Conservation (phyloP, 35 echinoderm and acorn worm genomes). For the Diadema setosum region DNA sequence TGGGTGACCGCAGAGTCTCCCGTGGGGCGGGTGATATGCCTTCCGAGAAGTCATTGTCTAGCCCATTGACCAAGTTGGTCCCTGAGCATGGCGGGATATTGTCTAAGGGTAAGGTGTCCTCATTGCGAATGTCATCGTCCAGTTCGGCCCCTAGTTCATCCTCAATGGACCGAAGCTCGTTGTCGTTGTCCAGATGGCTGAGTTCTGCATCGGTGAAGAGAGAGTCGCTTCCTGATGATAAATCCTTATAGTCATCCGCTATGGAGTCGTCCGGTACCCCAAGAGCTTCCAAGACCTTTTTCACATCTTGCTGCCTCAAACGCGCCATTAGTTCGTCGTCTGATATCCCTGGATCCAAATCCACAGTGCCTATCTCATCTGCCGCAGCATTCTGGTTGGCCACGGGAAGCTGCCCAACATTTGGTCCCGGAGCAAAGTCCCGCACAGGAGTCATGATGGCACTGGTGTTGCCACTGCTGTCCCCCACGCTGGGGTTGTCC, state of each 20-base stretch:
- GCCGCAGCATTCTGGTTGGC: not conserved
- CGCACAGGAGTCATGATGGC: not conserved
- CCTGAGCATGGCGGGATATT: not conserved
- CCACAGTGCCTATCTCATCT: not conserved
- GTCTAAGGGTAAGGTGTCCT: not conserved
- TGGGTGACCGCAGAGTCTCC: not conserved
- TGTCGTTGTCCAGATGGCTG: conserved; percentile 10
- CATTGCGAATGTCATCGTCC: no score
- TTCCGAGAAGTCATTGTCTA: not conserved
- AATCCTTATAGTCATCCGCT: not conserved
- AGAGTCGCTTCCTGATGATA: not conserved
- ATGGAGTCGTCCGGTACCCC: conserved; percentile 2
- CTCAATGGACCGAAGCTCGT: conserved; percentile 36
- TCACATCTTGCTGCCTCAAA: conserved; percentile 16
- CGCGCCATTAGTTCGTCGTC: conserved; percentile 10
- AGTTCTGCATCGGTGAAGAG: conserved; percentile 35
- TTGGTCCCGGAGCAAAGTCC: not conserved
- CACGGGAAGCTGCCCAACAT: not conserved
- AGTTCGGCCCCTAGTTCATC: conserved; percentile 11
- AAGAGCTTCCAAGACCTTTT: conserved; percentile 29
- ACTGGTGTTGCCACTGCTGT: not conserved
- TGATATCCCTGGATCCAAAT: not conserved
- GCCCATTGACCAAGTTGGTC: not conserved
- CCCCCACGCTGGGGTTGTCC: not conserved
- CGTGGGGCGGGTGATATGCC: not conserved